phyloP scores from a whole-genome alignment of 2,113 vertebrate genomes.

The Geococcyx californianus region DNA sequence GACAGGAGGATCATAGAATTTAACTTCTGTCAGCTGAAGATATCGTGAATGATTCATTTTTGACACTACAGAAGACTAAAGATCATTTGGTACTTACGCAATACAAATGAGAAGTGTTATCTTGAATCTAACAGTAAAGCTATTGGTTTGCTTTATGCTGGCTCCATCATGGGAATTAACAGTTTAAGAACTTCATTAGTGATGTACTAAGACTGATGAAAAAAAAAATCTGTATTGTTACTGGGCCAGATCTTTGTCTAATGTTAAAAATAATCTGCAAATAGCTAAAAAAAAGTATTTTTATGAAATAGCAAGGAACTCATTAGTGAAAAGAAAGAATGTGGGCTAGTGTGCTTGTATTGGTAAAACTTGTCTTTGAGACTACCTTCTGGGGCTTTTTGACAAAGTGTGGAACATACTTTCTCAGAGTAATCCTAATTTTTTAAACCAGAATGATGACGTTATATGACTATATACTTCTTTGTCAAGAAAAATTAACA shows the following conservation, averaged over 20 bases:
- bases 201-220: background rate
- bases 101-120: background rate
- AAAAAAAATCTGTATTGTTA: background rate
- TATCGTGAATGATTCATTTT: background rate
- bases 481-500: background rate
- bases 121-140: background rate
- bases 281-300: background rate
- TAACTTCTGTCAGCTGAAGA: background rate
- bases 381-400: background rate
- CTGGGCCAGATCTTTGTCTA: background rate
- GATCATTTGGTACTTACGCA: background rate
- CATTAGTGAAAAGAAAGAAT: background rate
- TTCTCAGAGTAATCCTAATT: background rate
- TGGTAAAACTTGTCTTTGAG: background rate
- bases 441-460: background rate
- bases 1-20: background rate
- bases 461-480: background rate
- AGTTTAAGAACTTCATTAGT: background rate
- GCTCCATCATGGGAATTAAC: background rate
- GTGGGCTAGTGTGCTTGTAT: background rate
- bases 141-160: background rate
- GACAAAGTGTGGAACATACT: background rate
- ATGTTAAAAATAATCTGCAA: background rate
- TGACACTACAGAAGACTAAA: background rate
- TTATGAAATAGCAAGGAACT: background rate